Evolutionary conservation across 2,113 vertebrate species (phyloP), one percentile per base, ranked within the genome.

Genomic region (Odobenus rosmarus): DNA sequence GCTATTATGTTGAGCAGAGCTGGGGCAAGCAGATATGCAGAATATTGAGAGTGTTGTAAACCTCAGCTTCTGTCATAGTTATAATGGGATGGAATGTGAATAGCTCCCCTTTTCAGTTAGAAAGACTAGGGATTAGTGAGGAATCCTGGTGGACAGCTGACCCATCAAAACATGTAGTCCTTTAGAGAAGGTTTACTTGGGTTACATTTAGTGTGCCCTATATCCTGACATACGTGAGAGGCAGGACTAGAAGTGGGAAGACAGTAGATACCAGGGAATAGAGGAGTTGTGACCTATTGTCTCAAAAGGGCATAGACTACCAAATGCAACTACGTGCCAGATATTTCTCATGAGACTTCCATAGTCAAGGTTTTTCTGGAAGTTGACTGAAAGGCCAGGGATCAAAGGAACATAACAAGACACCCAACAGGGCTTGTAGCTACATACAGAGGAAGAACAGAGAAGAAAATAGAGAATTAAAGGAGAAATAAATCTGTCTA

Each of bases 261-360:
- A n/a, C 26, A 85, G 23, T 5, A 51, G 4, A 74, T 26, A 51
- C 19, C 19, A 31, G 24, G 24, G 15, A 69, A n/a, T 2, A 55
- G 59, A 89, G 11, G 16, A 19, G 0, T 5, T 86, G 9, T 6
- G 4, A 4, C 51, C 26, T 46, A 14, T 0, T 53, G 1, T 31
- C 33, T 76, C n/a, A 33, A 19, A 12, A 81, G 3, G 5, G 26
- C 9, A 18, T 26, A 36, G 13, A 57, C 7, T 88, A 33, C 2
- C 18, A 88, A 46, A 1, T 76, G 1, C 5, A 90, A 49, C 18
- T 18, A 9, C 28, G 24, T 0, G 12, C 28, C 24, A 57, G 9
- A 21, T 61, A 77, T 49, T 33, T 86, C n/a, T 85, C 26, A 28
- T 19, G 28, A 72, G 36, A 53, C 23, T 36, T 1, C 14, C 5